Evolutionary conservation across 2,113 vertebrate species (phyloP).

Genomic region (Crotalus helleri): DNA sequence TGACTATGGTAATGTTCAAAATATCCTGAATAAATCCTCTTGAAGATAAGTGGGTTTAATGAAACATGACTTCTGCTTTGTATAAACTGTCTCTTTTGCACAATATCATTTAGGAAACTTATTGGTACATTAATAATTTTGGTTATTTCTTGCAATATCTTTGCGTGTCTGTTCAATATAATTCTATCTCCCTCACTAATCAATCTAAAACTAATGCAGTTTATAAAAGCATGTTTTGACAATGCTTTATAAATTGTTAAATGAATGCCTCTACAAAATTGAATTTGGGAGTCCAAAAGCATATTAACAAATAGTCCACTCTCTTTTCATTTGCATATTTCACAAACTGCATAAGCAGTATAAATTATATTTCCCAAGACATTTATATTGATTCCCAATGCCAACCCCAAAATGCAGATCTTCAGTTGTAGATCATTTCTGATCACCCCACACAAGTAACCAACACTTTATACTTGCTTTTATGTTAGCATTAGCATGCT

Average conservation of each 20-base stretch:
- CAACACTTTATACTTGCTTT: background rate
- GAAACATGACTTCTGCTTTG: background rate
- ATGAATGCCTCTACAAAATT: background rate
- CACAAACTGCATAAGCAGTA: background rate
- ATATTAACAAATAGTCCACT: background rate
- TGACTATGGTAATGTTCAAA: background rate
- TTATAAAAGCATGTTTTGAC: background rate
- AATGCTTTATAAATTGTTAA: background rate
- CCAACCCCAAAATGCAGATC: background rate
- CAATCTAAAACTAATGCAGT: background rate
- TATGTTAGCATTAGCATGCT: background rate
- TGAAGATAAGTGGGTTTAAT: background rate
- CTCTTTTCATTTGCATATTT: background rate
- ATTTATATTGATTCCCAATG: background rate
- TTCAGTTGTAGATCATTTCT: background rate
- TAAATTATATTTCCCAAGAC: background rate
- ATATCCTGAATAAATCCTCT: background rate
- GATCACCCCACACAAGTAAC: background rate
- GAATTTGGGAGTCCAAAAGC: background rate
- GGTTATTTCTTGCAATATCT: background rate
- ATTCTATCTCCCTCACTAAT: background rate
- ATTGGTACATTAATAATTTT: background rate
- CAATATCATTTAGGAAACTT: background rate
- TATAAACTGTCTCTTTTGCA: background rate
- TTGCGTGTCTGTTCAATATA: background rate